Percentiles rank a stretch among this genome's conserved stretches.
phyloP scores from a whole-genome alignment of 2,113 vertebrate genomes.

The Forbesichthys agassizii region DNA sequence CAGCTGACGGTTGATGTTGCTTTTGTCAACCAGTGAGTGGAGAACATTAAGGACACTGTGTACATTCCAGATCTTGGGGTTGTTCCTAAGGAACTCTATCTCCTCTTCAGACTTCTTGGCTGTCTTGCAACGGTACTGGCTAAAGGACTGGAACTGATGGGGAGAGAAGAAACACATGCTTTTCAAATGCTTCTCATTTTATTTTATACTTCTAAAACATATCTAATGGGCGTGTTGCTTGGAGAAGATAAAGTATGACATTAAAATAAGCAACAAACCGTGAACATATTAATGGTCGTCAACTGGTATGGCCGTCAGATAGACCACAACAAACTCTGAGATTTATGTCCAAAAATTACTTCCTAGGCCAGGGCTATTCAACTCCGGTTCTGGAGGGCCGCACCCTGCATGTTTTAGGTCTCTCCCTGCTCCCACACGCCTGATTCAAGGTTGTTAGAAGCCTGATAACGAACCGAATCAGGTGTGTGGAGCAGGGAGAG shows the following conservation, averaged over 20 bases:
- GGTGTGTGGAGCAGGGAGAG: no score
- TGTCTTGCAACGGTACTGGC: constrained; percentile 97
- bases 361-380: not conserved
- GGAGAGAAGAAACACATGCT: not conserved
- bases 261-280: no score
- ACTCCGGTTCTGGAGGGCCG: no score
- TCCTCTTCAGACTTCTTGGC: constrained; percentile 97
- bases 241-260: no score
- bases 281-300: no score
- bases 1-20: constrained; percentile 97
- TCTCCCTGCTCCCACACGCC: no score
- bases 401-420: no score
- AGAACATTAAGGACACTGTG: constrained; percentile 98
- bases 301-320: no score
- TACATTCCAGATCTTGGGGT: constrained; percentile 99
- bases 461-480: no score
- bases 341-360: no score
- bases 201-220: not conserved
- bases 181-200: not conserved
- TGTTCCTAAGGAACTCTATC: constrained; percentile 95
- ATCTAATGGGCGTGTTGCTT: not conserved
- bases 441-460: no score
- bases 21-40: constrained; percentile 97
- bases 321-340: no score
- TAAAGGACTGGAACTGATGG: constrained; percentile 94